Evolutionary conservation across 35 echinoderm and acorn worm genomes (phyloP).

Genomic region (Diadema setosum): DNA sequence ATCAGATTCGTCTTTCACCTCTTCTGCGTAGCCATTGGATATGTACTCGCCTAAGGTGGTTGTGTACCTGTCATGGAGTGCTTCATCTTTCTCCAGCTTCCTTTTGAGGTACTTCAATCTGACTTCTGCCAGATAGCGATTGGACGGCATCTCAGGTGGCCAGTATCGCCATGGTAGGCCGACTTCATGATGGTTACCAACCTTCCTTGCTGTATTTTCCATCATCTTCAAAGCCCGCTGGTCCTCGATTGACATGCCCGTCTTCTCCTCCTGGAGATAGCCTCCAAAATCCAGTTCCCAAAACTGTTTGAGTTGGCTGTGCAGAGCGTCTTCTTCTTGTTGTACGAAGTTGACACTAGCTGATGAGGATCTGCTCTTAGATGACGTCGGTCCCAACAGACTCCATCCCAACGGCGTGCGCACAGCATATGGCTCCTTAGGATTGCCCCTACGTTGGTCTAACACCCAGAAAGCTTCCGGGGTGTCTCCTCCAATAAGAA

Average conservation of each 20-base stretch:
- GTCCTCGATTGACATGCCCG: conserved; percentile 7
- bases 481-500: not conserved
- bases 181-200: conserved; percentile 13
- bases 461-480: not conserved
- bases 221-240: not conserved
- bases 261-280: not conserved
- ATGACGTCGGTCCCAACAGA: not conserved
- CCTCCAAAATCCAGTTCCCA: conserved; percentile 29
- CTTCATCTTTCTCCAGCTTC: not conserved
- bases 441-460: not conserved
- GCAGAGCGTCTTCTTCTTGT: not conserved
- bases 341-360: not conserved
- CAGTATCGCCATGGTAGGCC: conserved; percentile 8
- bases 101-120: conserved; percentile 1
- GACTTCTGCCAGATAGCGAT: not conserved
- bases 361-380: not conserved
- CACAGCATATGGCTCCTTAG: conserved; percentile 32
- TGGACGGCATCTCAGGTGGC: conserved; percentile 1
- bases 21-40: conserved; percentile 18
- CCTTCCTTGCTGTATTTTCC: not conserved
- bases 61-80: not conserved
- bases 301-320: not conserved
- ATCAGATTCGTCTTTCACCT: too few relatives aligned
- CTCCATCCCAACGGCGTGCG: conserved; percentile 18
- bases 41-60: not conserved